A percentile compares a stretch with the other conserved stretches of the same genome.
Evolutionary conservation across 1,140 invertebrate genomes (phyloP).

Genomic region (Nasonia giraulti): DNA sequence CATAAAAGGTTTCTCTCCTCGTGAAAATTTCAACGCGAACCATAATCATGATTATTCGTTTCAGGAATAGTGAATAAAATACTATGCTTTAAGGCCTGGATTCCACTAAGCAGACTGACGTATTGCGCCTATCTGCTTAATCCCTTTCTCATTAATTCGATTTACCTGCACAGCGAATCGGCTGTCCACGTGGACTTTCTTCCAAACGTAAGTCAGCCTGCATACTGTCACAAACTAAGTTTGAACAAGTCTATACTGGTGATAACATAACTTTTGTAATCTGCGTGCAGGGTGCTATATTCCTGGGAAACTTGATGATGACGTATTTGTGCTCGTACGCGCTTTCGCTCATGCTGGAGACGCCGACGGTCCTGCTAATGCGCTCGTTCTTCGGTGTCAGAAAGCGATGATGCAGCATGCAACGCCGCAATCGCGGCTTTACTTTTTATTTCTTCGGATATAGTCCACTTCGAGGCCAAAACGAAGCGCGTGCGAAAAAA

Average conservation of each 20-base stretch:
- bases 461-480: not conserved
- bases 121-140: constrained; percentile 75
- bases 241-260: not conserved
- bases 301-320: constrained; percentile 54
- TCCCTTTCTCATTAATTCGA: constrained; percentile 69
- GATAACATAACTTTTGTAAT: not conserved
- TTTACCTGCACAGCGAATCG: constrained; percentile 59
- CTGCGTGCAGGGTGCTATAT: constrained; percentile 54
- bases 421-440: not conserved
- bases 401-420: constrained; percentile 45
- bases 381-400: constrained; percentile 51
- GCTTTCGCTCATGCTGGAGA: constrained; percentile 64
- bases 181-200: constrained; percentile 60
- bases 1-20: not conserved
- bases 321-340: constrained; percentile 62
- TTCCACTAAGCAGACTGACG: constrained; percentile 73
- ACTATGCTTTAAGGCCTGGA: constrained; percentile 69
- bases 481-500: not conserved
- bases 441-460: not conserved
- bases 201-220: constrained; percentile 65
- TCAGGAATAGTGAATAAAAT: constrained; percentile 70
- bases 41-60: constrained; percentile 34
- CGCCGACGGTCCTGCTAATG: constrained; percentile 63
- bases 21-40: not conserved
- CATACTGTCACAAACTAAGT: too few species aligned